Conservation (phyloP, 2,888 invertebrate genomes). For the Rhagium mordax region DNA sequence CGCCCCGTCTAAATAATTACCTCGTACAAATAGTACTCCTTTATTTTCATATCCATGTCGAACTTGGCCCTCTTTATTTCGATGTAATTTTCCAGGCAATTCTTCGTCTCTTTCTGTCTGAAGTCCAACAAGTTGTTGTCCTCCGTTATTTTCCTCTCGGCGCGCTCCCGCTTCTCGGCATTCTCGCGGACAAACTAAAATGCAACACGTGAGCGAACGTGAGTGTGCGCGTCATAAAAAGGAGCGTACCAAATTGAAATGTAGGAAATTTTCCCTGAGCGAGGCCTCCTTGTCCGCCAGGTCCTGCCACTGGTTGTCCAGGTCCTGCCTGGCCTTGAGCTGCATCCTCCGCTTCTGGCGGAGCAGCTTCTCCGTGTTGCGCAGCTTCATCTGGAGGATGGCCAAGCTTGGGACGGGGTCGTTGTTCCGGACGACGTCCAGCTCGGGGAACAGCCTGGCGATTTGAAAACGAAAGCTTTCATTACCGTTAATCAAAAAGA, state of each 20-base stretch:
- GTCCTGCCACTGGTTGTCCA: slow-evolving; percentile 49
- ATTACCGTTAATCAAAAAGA: not conserved
- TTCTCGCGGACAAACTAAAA: slow-evolving; percentile 76
- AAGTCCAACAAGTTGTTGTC: slow-evolving; percentile 72
- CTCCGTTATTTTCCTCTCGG: slow-evolving; percentile 74
- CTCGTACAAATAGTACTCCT: slow-evolving; percentile 75
- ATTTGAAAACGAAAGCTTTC: not conserved
- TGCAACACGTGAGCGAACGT: slow-evolving; percentile 21
- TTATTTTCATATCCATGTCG: slow-evolving; percentile 73
- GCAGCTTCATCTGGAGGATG: slow-evolving; percentile 41
- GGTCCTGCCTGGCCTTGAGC: slow-evolving; percentile 20
- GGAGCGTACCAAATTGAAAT: slow-evolving; percentile 52
- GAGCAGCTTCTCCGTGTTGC: slow-evolving; percentile 43
- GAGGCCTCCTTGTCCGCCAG: slow-evolving; percentile 47
- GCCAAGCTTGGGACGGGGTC: slow-evolving; percentile 43
- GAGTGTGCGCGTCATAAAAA: not conserved
- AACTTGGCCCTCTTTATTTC: slow-evolving; percentile 41
- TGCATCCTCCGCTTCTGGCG: slow-evolving; percentile 33
- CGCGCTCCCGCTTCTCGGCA: slow-evolving; percentile 77
- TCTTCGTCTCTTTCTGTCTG: slow-evolving; percentile 70
- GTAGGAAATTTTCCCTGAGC: slow-evolving; percentile 45
- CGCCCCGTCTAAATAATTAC: too few relatives aligned
- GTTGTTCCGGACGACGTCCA: slow-evolving; percentile 44
- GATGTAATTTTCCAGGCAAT: slow-evolving; percentile 23
- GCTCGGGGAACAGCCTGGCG: slow-evolving; percentile 48